Conservation (phyloP, 2,888 invertebrate genomes). For the Lasius fuliginosus region DNA sequence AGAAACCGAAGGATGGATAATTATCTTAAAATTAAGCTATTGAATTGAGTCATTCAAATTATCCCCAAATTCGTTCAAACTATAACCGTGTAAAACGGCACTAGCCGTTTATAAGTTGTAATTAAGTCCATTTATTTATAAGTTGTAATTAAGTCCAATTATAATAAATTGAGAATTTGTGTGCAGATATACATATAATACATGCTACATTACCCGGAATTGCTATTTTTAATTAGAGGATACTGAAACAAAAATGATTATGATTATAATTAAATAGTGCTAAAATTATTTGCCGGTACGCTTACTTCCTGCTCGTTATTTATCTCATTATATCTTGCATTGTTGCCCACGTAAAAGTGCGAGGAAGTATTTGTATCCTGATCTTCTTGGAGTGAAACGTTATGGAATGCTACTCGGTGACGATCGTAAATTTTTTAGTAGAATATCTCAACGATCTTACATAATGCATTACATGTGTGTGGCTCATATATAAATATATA, state of each 20-base stretch:
- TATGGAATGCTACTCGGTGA: not conserved
- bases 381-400: not conserved
- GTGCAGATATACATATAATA: not conserved
- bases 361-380: not conserved
- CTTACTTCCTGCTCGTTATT: constrained; percentile 51
- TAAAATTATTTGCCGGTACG: constrained; percentile 58
- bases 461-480: not conserved
- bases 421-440: not conserved
- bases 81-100: not conserved
- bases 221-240: constrained; percentile 3
- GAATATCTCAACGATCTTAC: not conserved
- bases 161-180: not conserved
- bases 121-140: not conserved
- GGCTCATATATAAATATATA: not conserved
- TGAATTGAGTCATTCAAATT: not conserved
- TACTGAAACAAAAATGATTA: constrained; percentile 53
- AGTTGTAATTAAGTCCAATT: not conserved
- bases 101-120: not conserved
- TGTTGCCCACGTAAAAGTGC: constrained; percentile 36
- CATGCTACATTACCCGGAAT: not conserved
- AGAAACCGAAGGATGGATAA: not conserved
- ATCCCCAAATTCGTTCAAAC: constrained; percentile 4
- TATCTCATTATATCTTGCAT: constrained; percentile 58
- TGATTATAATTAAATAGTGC: constrained; percentile 55
- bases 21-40: constrained; percentile 18